These are phyloP conservation scores for Enoplosus armatus DNA, from an alignment of 2,797 vertebrate genomes.

Conservation along the genomic window DNA sequence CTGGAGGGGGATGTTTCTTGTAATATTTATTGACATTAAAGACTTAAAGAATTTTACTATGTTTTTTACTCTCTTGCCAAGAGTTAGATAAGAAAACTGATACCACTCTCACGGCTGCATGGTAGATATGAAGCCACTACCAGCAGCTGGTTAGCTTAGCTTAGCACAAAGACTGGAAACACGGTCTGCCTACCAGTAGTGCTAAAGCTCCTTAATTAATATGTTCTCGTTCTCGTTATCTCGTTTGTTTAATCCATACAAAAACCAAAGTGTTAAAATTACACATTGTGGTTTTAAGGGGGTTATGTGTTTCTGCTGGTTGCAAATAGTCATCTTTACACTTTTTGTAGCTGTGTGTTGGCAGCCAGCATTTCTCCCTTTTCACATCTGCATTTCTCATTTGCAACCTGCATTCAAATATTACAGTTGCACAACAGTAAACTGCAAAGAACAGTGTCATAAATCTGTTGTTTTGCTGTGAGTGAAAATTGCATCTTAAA, in stretches of 20 bases:
- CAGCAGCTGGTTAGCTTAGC: not conserved
- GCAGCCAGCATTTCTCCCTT: not conserved
- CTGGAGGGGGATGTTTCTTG: not conserved
- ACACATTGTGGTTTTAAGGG: not conserved
- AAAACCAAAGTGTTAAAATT: not conserved
- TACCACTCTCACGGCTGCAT: not conserved
- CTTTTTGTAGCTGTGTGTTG: not conserved
- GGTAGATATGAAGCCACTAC: not conserved
- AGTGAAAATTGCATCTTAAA: constrained; percentile 7
- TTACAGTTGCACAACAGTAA: not conserved
- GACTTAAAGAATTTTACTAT: too few species aligned
- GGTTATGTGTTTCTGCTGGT: not conserved
- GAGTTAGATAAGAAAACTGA: not conserved
- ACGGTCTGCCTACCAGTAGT: not conserved
- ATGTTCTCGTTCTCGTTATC: too few species aligned
- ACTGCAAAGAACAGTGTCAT: not conserved
- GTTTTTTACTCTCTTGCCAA: not conserved
- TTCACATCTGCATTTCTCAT: not conserved
- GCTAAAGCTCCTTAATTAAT: not conserved
- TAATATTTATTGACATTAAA: not conserved
- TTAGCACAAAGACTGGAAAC: not conserved
- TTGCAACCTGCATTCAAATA: constrained; percentile 17
- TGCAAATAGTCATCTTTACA: not conserved
- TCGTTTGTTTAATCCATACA: not conserved
- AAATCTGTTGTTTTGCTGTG: not conserved